Evolutionary conservation across 2,113 vertebrate species (phyloP).

Genomic region (Tychaedon coryphoeus): DNA sequence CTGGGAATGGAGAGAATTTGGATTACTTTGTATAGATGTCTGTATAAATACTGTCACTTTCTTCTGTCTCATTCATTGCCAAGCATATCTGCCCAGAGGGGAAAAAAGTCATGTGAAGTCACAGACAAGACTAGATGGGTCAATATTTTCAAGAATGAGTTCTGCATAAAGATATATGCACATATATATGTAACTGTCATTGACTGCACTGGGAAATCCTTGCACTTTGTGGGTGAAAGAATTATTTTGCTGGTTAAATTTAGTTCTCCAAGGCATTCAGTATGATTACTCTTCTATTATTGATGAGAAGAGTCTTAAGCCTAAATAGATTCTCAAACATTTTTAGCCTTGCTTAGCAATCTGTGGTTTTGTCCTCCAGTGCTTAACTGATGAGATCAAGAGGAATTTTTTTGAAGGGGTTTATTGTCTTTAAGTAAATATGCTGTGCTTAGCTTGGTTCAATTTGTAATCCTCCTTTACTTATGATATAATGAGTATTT

Average conservation of each 20-base stretch:
- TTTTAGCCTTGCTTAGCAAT: constrained; percentile 2
- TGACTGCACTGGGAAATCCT: neutral
- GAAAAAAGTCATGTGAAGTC: neutral
- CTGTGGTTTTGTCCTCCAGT: neutral
- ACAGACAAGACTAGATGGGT: neutral
- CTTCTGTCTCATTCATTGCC: neutral
- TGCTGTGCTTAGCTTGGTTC: neutral
- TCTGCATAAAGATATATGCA: neutral
- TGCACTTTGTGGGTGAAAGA: neutral
- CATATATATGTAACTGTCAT: neutral
- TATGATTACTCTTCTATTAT: neutral
- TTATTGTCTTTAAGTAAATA: neutral
- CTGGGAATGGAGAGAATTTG: neutral
- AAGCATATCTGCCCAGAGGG: neutral
- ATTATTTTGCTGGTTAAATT: neutral
- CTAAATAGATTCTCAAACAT: neutral
- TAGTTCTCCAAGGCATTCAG: neutral
- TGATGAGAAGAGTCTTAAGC: neutral
- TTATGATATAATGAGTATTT: neutral
- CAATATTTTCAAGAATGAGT: neutral
- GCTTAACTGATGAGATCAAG: neutral
- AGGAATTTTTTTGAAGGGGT: neutral
- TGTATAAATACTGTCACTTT: neutral
- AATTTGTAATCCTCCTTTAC: neutral
- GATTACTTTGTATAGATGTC: neutral